These are phyloP conservation scores for Pogonomyrmex californicus DNA, from an alignment of 1,140 invertebrate species.

Conservation along the genomic window DNA sequence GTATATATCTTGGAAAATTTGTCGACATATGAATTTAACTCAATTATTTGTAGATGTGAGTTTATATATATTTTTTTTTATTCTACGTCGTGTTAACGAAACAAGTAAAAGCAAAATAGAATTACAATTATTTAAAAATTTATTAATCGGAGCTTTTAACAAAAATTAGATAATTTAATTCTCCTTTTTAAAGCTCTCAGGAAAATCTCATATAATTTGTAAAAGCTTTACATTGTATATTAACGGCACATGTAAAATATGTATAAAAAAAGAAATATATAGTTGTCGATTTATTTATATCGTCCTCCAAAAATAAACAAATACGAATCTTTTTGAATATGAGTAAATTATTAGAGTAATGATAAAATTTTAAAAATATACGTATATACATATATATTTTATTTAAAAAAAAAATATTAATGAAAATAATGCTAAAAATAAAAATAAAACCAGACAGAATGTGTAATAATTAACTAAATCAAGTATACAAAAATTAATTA, in stretches of 20 bases:
- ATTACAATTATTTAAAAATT: neutral
- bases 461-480: neutral
- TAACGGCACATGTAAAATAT: neutral
- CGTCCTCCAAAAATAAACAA: neutral
- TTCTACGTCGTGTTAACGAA: neutral
- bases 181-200: neutral
- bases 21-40: constrained; percentile 24
- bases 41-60: constrained; percentile 7
- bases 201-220: neutral
- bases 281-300: neutral
- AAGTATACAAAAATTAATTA: neutral
- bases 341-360: neutral
- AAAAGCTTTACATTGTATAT: neutral
- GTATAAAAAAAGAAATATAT: neutral
- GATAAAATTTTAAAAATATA: neutral
- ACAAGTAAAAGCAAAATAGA: neutral
- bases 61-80: neutral
- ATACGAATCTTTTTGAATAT: neutral
- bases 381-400: neutral
- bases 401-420: neutral
- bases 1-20: constrained; percentile 10
- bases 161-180: neutral
- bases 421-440: neutral
- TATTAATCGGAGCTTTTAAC: neutral
- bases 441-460: neutral